phyloP scores from a whole-genome alignment of 2,888 invertebrate species.

The Sacculina carcini region DNA sequence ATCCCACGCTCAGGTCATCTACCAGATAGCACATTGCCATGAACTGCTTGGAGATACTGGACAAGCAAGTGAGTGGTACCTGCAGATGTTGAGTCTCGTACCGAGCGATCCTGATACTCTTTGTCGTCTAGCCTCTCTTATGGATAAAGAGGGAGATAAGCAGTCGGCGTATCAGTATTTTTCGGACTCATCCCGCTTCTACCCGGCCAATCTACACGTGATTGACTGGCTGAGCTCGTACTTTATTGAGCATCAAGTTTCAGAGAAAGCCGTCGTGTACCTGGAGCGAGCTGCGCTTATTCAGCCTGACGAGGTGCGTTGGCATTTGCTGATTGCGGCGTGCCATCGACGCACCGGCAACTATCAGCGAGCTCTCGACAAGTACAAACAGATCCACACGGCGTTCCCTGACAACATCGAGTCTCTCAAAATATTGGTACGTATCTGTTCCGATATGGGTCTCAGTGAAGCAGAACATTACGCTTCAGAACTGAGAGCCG shows the following conservation, averaged over 20 bases:
- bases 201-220: slow-evolving; percentile 42
- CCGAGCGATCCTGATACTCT: slow-evolving; percentile 73
- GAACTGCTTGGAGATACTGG: slow-evolving; percentile 33
- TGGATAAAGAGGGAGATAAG: slow-evolving; percentile 67
- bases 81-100: slow-evolving; percentile 51
- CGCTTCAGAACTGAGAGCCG: slow-evolving; percentile 52
- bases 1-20: slow-evolving; percentile 43
- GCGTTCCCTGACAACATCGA: slow-evolving; percentile 85
- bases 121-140: slow-evolving; percentile 65
- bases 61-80: slow-evolving; percentile 27
- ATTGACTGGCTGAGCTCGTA: slow-evolving; percentile 73
- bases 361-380: slow-evolving; percentile 51
- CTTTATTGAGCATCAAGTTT: slow-evolving; percentile 61
- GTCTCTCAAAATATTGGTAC: slow-evolving; percentile 66
- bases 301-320: slow-evolving; percentile 53
- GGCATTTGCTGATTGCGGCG: slow-evolving; percentile 60
- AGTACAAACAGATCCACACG: slow-evolving; percentile 44
- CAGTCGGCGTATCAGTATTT: slow-evolving; percentile 64
- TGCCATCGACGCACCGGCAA: slow-evolving; percentile 57
- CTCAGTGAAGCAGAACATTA: slow-evolving; percentile 68
- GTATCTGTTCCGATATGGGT: slow-evolving; percentile 65
- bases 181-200: slow-evolving; percentile 39
- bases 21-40: slow-evolving; percentile 49
- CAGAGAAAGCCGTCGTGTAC: slow-evolving; percentile 57
- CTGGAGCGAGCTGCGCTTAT: slow-evolving; percentile 51